phyloP scores from a whole-genome alignment of 2,888 invertebrate species.

The Hirtodrosophila alboralis region DNA sequence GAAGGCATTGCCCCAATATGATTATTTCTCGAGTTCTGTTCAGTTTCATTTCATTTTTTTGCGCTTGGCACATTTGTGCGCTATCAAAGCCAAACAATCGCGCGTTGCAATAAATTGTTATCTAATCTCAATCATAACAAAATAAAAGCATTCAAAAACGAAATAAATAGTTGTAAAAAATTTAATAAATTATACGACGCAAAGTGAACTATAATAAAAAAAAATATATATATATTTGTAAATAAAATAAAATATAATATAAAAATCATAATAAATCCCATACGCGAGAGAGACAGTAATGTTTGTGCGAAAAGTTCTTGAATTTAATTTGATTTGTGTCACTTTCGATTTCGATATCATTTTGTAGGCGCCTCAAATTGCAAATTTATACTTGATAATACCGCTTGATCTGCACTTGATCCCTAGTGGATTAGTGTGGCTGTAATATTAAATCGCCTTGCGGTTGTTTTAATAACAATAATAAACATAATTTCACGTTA shows the following conservation, averaged over 20 bases:
- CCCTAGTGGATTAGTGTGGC: slow-evolving; percentile 79
- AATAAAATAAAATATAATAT: slow-evolving; percentile 12
- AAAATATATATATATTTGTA: slow-evolving; percentile 2
- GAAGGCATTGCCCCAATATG: slow-evolving; percentile 9
- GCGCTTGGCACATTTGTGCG: slow-evolving; percentile 39
- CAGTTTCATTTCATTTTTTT: slow-evolving; percentile 3
- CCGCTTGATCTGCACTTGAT: slow-evolving; percentile 81
- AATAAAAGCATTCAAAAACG: slow-evolving; percentile 62
- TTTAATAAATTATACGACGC: slow-evolving; percentile 49
- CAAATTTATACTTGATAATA: slow-evolving; percentile 74
- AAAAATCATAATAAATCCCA: slow-evolving; percentile 4
- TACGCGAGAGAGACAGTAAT: slow-evolving; percentile 4
- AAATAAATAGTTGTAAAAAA: slow-evolving; percentile 65
- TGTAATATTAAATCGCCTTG: slow-evolving; percentile 79
- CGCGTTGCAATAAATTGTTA: slow-evolving; percentile 74
- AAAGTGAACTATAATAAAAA: slow-evolving; percentile 7
- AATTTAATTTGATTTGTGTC: slow-evolving; percentile 69
- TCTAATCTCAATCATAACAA: slow-evolving; percentile 77
- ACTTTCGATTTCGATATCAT: slow-evolving; percentile 50
- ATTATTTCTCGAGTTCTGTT: slow-evolving; percentile 4
- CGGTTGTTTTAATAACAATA: slow-evolving; percentile 74
- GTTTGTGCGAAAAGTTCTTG: slow-evolving; percentile 42
- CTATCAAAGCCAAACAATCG: slow-evolving; percentile 63
- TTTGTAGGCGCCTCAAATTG: slow-evolving; percentile 54
- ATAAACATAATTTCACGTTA: slow-evolving; percentile 78